phyloP scores from a whole-genome alignment of 2,797 vertebrate species.

The Tenualosa thibaudeaui region DNA sequence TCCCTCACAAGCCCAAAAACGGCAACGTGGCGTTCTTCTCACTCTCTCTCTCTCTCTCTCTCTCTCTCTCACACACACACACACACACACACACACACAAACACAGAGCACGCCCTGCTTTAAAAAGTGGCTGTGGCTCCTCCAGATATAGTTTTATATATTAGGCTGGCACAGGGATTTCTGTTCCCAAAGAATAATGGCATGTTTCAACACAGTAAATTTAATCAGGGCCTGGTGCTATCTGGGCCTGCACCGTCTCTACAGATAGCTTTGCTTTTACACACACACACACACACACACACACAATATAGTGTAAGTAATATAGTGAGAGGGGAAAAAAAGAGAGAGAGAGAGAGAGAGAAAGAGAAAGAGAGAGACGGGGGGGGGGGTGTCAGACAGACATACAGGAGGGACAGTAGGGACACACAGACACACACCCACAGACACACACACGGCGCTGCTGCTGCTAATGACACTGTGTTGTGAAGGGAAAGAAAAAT shows the following conservation, averaged over 20 bases:
- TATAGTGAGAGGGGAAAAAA: too few species aligned
- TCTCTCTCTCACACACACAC: background rate
- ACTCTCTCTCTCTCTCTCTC: background rate
- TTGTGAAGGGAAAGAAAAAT: background rate
- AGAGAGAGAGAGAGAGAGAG: background rate
- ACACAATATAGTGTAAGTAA: too few species aligned
- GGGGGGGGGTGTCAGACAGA: background rate
- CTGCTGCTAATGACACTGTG: slow-evolving; percentile 2
- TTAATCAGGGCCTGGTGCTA: background rate
- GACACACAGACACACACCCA: background rate
- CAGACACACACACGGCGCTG: background rate
- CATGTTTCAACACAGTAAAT: background rate
- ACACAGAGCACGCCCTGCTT: background rate
- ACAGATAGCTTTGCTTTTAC: background rate
- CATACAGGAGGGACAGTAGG: background rate
- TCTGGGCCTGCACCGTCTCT: background rate
- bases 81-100: slow-evolving; percentile 7
- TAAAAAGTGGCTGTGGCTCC: too few species aligned
- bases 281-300: background rate
- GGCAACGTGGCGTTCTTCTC: background rate
- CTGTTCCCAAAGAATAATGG: background rate
- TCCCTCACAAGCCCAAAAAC: background rate
- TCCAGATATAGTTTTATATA: background rate
- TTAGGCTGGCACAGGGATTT: background rate
- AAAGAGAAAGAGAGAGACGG: background rate